Percentiles rank a stretch among this genome's conserved stretches.
These are phyloP conservation scores for Tolmerus cingulatus DNA, from an alignment of 2,888 invertebrate genomes.

Conservation along the genomic window DNA sequence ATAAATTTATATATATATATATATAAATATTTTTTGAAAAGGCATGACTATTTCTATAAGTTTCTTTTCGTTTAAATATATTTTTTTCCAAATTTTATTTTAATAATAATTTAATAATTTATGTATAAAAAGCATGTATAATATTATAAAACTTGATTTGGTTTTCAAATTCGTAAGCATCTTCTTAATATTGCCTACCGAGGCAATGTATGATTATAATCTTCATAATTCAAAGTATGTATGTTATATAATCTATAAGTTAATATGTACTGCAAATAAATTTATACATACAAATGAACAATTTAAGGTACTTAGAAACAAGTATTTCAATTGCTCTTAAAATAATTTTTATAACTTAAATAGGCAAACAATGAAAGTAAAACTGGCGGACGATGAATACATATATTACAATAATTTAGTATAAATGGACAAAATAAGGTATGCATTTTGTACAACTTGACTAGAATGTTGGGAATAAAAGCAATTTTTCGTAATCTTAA, in stretches of 20 bases:
- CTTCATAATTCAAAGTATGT: conserved; percentile 32
- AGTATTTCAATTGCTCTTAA: background rate
- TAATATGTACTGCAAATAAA: background rate
- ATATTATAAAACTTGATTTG: conserved; percentile 47
- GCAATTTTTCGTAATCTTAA: conserved; percentile 15
- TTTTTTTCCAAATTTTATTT: conserved; percentile 33
- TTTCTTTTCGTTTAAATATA: conserved; percentile 38
- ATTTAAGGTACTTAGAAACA: background rate
- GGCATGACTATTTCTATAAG: conserved; percentile 45
- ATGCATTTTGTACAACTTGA: conserved; percentile 37
- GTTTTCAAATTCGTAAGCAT: conserved; percentile 45
- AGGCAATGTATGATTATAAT: conserved; percentile 27
- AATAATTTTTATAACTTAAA: background rate
- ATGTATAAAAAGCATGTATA: conserved; percentile 49
- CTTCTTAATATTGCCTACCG: conserved; percentile 19
- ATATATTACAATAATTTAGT: background rate
- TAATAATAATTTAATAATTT: conserved; percentile 42
- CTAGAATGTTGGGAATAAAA: conserved; percentile 13
- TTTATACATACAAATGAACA: background rate
- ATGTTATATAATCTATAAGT: background rate
- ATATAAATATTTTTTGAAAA: conserved; percentile 47
- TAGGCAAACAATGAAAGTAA: background rate
- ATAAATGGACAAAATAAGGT: background rate
- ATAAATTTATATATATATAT: conserved; percentile 45
- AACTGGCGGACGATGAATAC: background rate